Evolutionary conservation across 2,113 vertebrate genomes (phyloP).

Genomic region (Oreochromis niloticus): DNA sequence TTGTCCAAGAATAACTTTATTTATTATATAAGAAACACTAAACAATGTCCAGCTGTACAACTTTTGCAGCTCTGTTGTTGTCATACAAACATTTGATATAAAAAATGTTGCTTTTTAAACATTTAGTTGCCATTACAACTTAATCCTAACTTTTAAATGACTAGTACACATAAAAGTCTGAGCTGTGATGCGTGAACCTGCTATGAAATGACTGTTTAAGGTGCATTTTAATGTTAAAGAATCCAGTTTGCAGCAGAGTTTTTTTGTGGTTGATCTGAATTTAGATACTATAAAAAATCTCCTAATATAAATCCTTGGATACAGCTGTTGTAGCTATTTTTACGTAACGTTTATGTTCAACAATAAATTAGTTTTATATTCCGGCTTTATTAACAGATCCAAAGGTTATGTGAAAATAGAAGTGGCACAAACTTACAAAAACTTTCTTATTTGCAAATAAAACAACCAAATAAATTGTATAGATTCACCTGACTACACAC

Average conservation of each 20-base stretch:
- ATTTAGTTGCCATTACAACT: background rate
- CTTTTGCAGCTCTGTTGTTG: fast-evolving
- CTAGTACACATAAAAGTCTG: fast-evolving
- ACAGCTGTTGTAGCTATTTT: background rate
- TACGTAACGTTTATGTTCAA: fast-evolving
- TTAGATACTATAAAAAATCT: background rate
- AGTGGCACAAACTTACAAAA: background rate
- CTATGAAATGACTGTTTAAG: fast-evolving
- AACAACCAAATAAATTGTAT: background rate
- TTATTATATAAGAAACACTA: fast-evolving
- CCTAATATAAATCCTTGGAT: background rate
- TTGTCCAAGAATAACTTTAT: background rate
- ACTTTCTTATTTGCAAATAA: background rate
- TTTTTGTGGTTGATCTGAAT: background rate
- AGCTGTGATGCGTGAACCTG: background rate
- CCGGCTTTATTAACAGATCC: background rate
- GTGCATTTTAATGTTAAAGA: background rate
- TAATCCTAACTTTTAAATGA: background rate
- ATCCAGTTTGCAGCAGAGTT: background rate
- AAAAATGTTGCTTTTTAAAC: fast-evolving
- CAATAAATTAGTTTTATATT: background rate
- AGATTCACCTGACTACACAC: background rate
- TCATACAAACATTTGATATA: background rate
- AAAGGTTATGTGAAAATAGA: background rate
- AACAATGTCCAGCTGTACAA: background rate